Conservation (phyloP, 1,140 invertebrate genomes). For the Diploscapter pachys region DNA sequence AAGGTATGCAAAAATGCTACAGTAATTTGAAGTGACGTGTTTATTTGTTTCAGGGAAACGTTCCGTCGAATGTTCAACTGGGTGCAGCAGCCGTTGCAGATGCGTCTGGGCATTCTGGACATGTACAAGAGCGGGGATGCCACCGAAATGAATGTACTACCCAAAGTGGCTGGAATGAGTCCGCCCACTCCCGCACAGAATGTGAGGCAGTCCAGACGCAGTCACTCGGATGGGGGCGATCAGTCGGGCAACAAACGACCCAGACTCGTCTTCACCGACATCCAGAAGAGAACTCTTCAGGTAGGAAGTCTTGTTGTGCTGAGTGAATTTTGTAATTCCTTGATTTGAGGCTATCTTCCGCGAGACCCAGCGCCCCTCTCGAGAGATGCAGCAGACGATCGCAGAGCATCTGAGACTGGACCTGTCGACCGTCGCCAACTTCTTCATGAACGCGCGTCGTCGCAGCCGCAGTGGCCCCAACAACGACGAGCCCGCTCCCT, state of each 20-base stretch:
- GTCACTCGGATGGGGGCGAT: slow-evolving; percentile 22
- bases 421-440: neutral
- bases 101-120: slow-evolving; percentile 53
- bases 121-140: slow-evolving; percentile 47
- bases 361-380: neutral
- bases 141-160: too few relatives aligned
- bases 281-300: slow-evolving; percentile 7
- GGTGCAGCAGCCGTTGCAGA: slow-evolving; percentile 47
- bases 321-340: neutral
- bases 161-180: slow-evolving; percentile 31
- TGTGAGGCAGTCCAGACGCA: slow-evolving; percentile 1
- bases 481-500: slow-evolving; percentile 39
- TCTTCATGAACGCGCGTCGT: slow-evolving; percentile 60
- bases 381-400: neutral
- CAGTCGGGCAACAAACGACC: neutral
- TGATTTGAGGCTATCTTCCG: slow-evolving; percentile 2
- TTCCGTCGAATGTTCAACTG: neutral
- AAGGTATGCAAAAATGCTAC: neutral
- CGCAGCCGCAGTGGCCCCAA: slow-evolving; percentile 61
- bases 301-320: neutral
- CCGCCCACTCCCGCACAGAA: neutral
- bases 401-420: neutral
- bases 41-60: neutral
- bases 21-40: too few relatives aligned
- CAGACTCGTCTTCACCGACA: slow-evolving; percentile 3